Evolutionary conservation across 1,140 invertebrate genomes (phyloP), one percentile per base, ranked within the genome.

Genomic region (Mamestra configurata): DNA sequence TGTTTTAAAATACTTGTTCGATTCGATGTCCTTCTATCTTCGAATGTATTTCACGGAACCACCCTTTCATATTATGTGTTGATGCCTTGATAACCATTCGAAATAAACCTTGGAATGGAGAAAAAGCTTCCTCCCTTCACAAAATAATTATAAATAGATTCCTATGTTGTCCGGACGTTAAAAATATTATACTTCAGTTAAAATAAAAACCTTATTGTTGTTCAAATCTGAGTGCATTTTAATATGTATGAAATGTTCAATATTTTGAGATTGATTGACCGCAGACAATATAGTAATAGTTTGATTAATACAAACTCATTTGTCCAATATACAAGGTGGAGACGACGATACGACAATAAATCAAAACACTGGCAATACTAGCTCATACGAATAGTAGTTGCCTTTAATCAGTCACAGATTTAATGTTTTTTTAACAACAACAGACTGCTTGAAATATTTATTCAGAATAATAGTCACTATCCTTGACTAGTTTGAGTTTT

Each of bases 111-210:
- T 40, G 71, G 22, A 35, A 49, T 22, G 57, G 8, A 31, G 43
- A 61, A 64, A 76, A 59, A 43, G 55, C 73, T 76, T 76, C 73
- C 73, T 76, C 57, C 73, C 73, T 76, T 76, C 57, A 76, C 73
- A 46, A 64, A 76, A 64, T 8, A 35, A 64, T 15, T 64, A 76
- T 64, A 49, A 64, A 76, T 70, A 43, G 37, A 70, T 66, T 70
- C 24, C 66, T 49, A 49, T 43, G 61, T 31, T 49, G 22, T 24
- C 6, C 11, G 27, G 15, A 6, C 15, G 3, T 49, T 27, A 43
- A 46, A 20, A 31, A 10, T 6, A 35, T 18, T 64, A 31, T 22
- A 53, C 11, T 43, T 43, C 11, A 43, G 40, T 49, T 13, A 57
- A 24, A 24, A 57, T 57, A 24, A 57, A 31, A 15, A 8, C 15